Evolutionary conservation across 2,797 vertebrate genomes (phyloP), one percentile per base, ranked within the genome.

Genomic region (Brachymystax lenok): DNA sequence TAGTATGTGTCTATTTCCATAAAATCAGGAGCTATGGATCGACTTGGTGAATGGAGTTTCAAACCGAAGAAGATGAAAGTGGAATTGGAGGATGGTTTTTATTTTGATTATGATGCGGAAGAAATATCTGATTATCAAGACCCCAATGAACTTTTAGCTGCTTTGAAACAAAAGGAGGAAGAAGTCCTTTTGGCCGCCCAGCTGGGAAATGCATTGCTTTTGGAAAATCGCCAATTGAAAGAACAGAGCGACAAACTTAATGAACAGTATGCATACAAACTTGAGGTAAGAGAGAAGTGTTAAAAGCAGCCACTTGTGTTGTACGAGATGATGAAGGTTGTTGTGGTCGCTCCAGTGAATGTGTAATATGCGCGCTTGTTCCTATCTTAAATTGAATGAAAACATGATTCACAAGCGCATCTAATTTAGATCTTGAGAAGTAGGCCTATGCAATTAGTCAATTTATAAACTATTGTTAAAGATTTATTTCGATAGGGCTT

Each of bases 111-210:
- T 75, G 83, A 86, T 59, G 83, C 84, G 74, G 93, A 91, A 87
- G 94, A 93, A 87, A 89, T 94, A 72, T 84, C 86, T 80, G 87
- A 85, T 75, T 92, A 90, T 78, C 90, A 83, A 63, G 92, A 93
- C 85, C 90, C 91, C 75, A 56, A 24, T 74, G 93, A 95, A 87
- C 89, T 95, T 56, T 30, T 94, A 82, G 84, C 86, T 54, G 93
- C 93, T 68, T 30, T 95, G 51, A 93, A 94, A 90, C 93, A 93
- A 90, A 95, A 94, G 88, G 93, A 95, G 88, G 94, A 95, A 90
- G 94, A 95, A 82, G 90, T 95, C 82, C 82, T 95, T 87, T 86
- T 95, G 89, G 95, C 95, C 51, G 95, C 94, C 27, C 88, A 93
- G 89, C 88, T 95, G 90, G 95, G 95, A 78, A 95, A 94, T 77